phyloP scores from a whole-genome alignment of 23 tunicate genomes.

The Ciona savignyi region DNA sequence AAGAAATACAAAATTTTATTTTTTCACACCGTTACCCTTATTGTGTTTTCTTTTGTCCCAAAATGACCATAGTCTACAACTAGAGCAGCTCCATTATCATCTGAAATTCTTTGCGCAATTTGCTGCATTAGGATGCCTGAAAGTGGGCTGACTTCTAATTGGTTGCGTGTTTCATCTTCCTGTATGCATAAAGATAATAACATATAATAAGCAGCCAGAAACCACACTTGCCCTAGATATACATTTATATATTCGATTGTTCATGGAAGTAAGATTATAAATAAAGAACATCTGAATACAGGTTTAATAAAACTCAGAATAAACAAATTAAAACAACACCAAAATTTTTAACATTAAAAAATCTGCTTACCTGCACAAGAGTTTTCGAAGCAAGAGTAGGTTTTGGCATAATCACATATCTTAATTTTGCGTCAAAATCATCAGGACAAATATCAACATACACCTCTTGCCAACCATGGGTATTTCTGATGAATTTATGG shows the following conservation, averaged over 20 bases:
- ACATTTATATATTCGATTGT: no score
- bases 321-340: no score
- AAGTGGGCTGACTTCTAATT: constrained; percentile 72
- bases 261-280: no score
- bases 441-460: constrained; percentile 52
- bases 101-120: constrained; percentile 36
- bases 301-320: no score
- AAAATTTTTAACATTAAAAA: no score
- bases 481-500: constrained; percentile 59
- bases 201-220: no score
- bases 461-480: constrained; percentile 67
- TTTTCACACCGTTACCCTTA: constrained; percentile 36
- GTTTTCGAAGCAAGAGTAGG: constrained; percentile 56
- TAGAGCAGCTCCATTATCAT: constrained; percentile 41
- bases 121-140: constrained; percentile 25
- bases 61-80: constrained; percentile 88
- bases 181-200: neutral
- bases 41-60: constrained; percentile 78
- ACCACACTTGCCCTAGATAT: no score
- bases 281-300: no score
- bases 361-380: no score
- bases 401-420: constrained; percentile 34
- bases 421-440: constrained; percentile 13
- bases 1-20: no score
- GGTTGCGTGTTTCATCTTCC: constrained; percentile 51